Evolutionary conservation across 1,140 invertebrate species (phyloP), one percentile per base, ranked within the genome.

Genomic region (Lethrus apterus): DNA sequence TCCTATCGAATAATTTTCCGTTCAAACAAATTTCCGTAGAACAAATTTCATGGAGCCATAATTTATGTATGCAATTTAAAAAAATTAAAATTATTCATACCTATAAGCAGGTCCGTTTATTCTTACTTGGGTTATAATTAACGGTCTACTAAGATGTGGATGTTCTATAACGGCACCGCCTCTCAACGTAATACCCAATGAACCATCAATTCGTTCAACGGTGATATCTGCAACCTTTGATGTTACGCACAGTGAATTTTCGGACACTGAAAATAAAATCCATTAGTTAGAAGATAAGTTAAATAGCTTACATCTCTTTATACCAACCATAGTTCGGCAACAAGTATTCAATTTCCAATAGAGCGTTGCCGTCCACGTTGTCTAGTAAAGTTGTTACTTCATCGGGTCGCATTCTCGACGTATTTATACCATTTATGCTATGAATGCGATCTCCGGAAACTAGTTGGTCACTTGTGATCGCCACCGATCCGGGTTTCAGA

Each of bases 81-180:
- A 7, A 15, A 11, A 7, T 33, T 33, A 5, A 8, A 21, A 14
- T 42, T 26, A n/a, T 31, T 33, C 24, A 53, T 71, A 84, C 76
- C 77, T 86, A 53, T 93, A 87, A 9, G 91, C 90, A 0, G 93
- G 86, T 0, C 93, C 90, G 36, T 89, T 86, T 1, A 86, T 79
- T 55, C 90, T 75, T 2, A 98, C 85, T 51, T 91, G 82, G 0
- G 92, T 95, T 1, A 97, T 84, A 2, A 91, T 80, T 20, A 96
- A 65, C 0, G 92, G 88, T 42, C 83, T 75, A 38, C 57, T 63
- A 11, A 64, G 45, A 30, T 59, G 58, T 2, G 64, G 64, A 41
- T 52, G 65, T 54, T 80, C 75, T 1, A 73, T 71, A 44, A 79
- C 72, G 17, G 79, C 77, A 1, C 92, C 92, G 0, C 87, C 87